Evolutionary conservation across 2,888 invertebrate species (phyloP), one percentile per base, ranked within the genome.

Genomic region (Magallana nippona): DNA sequence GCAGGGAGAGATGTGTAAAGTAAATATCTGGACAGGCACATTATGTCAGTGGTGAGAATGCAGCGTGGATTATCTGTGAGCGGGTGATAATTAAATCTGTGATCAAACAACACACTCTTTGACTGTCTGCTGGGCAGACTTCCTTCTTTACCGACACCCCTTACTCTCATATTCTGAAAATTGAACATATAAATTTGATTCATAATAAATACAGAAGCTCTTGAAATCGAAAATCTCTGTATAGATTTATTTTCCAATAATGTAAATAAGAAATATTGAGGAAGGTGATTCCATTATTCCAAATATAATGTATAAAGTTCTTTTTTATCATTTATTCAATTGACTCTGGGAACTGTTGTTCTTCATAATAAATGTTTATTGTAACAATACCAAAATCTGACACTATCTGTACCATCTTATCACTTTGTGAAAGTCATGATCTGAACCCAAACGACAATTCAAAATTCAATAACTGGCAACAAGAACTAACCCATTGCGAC

Each of bases 1-100:
- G 71, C 71, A 27, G 32, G 32, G 71, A 22, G 22, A 71, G 15
- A 71, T 32, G 71, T 71, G 71, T 71, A 71, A 15, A 15, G 71
- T 27, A 71, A 71, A 71, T 71, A 71, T 32, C 71, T 71, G 71
- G 71, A 71, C 71, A 71, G 71, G 27, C 71, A 71, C 15, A 32
- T 71, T 27, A 71, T 71, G 71, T 22, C 15, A 71, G 71, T 13
- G 17, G 71, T 71, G 71, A 71, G 32, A 71, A 19, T 19, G 60
- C 60, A 19, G n/a, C n/a, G 10, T 10, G 19, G 19, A 60, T 60
- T 27, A 63, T 63, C 63, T 13, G 63, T 71, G 13, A 71, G 71
- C 32, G 22, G 27, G 71, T 27, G 71, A 11, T 15, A 71, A 27
- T 60, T 19, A 71, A 71, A 27, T 32, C 32, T 17, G 60, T n/a